Evolutionary conservation across 2,888 invertebrate species (phyloP).

Genomic region (Lydus trimaculatus): DNA sequence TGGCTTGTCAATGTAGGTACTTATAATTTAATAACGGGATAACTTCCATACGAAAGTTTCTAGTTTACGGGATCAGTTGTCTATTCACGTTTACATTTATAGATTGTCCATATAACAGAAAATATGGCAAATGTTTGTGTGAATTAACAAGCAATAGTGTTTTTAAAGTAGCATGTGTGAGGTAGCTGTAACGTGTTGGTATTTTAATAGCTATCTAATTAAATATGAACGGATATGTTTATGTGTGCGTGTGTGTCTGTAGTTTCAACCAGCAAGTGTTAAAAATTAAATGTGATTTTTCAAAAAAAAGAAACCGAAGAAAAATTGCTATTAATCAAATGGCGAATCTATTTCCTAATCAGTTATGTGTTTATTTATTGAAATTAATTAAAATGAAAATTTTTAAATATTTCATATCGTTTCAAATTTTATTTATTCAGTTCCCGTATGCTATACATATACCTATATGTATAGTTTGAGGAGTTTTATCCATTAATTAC

Average conservation of each 20-base stretch:
- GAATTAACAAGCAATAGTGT: constrained; percentile 3
- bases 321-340: not conserved
- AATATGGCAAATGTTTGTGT: constrained; percentile 3
- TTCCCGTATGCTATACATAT: too few relatives aligned
- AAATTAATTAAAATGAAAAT: not conserved
- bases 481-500: not conserved
- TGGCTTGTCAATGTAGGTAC: too few relatives aligned
- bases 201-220: constrained; percentile 8
- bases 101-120: not conserved
- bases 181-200: constrained; percentile 8
- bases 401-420: too few relatives aligned
- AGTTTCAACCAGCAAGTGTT: not conserved
- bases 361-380: not conserved
- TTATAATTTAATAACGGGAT: too few relatives aligned
- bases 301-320: not conserved
- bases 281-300: not conserved
- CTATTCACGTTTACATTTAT: not conserved
- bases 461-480: too few relatives aligned
- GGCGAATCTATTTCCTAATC: not conserved
- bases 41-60: too few relatives aligned
- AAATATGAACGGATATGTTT: not conserved
- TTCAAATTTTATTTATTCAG: too few relatives aligned
- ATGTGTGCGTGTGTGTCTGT: not conserved
- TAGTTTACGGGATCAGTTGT: not conserved
- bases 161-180: constrained; percentile 6